Base-by-base conservation (phyloP, 92 coral and sea anemone species). In the Virgularia gustaviana region DNA sequence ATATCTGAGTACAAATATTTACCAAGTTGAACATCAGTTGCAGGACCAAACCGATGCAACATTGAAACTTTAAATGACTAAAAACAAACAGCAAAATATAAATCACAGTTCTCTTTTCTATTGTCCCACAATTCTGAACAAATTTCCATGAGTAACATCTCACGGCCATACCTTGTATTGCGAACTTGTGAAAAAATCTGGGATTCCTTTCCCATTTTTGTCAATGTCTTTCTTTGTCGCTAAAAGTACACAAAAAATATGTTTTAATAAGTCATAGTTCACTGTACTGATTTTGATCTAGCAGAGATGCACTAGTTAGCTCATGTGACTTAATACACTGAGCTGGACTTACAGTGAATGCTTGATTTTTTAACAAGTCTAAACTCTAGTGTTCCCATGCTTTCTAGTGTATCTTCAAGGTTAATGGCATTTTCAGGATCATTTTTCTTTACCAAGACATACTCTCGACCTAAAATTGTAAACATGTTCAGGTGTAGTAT, bases 141-240 rank as follows among this genome's bases (percentile, higher is more conserved):
- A n/a, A n/a, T n/a, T n/a, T n/a, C n/a, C n/a, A n/a, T n/a, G n/a
- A n/a, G n/a, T n/a, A n/a, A n/a, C n/a, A n/a, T n/a, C n/a, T n/a
- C n/a, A n/a, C n/a, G n/a, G n/a, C n/a, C n/a, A n/a, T 66, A 89
- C 97, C 90, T 85, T 81, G 83, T 89, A 92, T 70, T 89, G 92
- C 57, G 57, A 49, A 62, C 88, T 72, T 36, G 89, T 78, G 36
- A 68, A 68, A 49, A 25, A 68, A 43, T 68, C 73, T 3, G 56
- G 29, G 18, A 49, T 42, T 20, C 20, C 74, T 44, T 87, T 87
- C 13, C 79, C 80, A 23, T 84, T 86, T 24, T 83, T 85, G 20
- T 87, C 80, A 18, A 76, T 83, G 23, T 82, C 82, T 20, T 49
- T 80, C 22, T 20, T 79, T 62, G 85, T 86, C 18, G 87, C 91